phyloP scores from a whole-genome alignment of 2,113 vertebrate genomes.

The Apteryx owenii region DNA sequence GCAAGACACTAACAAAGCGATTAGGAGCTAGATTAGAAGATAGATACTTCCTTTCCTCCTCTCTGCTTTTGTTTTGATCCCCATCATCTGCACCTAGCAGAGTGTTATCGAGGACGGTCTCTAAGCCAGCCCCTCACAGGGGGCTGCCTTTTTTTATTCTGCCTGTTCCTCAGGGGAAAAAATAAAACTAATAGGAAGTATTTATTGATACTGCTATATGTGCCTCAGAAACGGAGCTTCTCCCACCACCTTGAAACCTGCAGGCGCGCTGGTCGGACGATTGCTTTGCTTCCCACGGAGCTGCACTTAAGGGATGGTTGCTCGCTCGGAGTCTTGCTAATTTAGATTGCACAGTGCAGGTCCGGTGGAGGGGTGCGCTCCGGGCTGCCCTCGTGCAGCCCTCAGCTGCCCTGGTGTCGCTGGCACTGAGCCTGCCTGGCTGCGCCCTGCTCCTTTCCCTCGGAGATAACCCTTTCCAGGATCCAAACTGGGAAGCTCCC shows the following conservation, averaged over 20 bases:
- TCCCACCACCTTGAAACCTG: too few species aligned
- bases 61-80: background rate
- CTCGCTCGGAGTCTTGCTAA: accelerated
- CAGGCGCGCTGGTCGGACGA: background rate
- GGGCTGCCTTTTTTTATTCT: background rate
- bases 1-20: background rate
- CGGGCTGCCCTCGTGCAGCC: background rate
- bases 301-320: background rate
- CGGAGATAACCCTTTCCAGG: background rate
- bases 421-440: background rate
- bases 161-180: background rate
- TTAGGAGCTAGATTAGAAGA: background rate
- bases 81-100: background rate
- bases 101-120: background rate
- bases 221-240: background rate
- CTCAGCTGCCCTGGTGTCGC: background rate
- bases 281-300: background rate
- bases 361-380: accelerated
- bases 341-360: background rate
- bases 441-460: background rate
- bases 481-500: background rate
- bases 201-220: background rate
- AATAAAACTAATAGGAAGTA: background rate
- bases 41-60: background rate
- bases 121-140: background rate